phyloP scores from a whole-genome alignment of 2,113 vertebrate genomes.

The Zingel zingel region DNA sequence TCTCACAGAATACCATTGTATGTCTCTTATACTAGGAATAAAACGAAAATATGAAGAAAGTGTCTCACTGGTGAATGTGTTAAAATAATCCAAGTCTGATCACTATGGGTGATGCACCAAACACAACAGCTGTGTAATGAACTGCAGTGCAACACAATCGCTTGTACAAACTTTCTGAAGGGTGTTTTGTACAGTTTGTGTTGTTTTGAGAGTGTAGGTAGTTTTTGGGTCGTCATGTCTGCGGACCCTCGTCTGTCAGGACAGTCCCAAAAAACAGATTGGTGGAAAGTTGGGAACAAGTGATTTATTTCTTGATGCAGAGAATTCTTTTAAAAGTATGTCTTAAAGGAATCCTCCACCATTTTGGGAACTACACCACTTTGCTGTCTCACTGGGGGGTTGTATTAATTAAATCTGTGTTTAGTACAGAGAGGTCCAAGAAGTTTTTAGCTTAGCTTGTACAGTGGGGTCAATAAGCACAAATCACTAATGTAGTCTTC shows the following conservation, averaged over 20 bases:
- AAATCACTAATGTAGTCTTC: background rate
- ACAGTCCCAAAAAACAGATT: background rate
- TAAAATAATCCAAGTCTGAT: background rate
- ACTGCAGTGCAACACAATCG: background rate
- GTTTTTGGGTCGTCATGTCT: background rate
- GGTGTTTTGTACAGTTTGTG: background rate
- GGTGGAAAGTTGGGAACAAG: background rate
- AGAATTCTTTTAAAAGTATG: background rate
- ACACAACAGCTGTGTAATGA: background rate
- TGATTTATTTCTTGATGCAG: background rate
- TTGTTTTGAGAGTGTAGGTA: background rate
- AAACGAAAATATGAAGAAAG: constrained; percentile 65
- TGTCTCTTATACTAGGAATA: constrained; percentile 83
- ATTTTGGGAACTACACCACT: background rate
- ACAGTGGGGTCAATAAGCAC: background rate
- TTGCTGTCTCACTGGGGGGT: background rate
- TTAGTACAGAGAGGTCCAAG: background rate
- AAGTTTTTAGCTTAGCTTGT: background rate
- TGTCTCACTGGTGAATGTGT: constrained; percentile 60
- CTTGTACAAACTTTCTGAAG: background rate
- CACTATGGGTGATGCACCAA: background rate
- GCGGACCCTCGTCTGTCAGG: background rate
- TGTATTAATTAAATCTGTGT: constrained; percentile 12
- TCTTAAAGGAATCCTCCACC: background rate
- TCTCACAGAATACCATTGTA: constrained; percentile 79